Conservation (phyloP, 2,797 vertebrate genomes). For the Mormyrops boulengeri region DNA sequence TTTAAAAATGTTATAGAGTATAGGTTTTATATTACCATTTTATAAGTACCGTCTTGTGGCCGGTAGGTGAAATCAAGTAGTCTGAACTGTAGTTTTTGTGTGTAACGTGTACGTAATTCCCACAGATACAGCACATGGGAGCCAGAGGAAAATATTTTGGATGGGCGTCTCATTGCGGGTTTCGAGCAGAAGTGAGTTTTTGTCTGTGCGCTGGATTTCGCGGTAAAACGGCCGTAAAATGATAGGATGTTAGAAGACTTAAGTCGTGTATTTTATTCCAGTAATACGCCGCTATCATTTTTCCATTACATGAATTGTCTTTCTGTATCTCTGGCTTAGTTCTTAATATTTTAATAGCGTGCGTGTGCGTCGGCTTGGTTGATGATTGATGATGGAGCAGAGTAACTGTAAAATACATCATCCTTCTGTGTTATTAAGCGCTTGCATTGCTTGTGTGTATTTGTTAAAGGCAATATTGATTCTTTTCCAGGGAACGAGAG, state of each 20-base stretch:
- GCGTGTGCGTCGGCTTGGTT: not conserved
- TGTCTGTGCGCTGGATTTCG: not conserved
- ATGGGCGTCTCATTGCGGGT: constrained; percentile 72
- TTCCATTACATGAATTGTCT: not conserved
- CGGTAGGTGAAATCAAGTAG: not conserved
- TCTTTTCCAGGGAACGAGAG: constrained; percentile 67
- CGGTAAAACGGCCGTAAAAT: not conserved
- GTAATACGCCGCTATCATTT: not conserved
- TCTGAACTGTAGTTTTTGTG: not conserved
- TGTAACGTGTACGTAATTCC: not conserved
- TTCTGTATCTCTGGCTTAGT: not conserved
- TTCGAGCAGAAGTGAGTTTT: constrained; percentile 76
- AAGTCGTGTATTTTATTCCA: not conserved
- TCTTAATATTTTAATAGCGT: not conserved
- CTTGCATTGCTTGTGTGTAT: not conserved
- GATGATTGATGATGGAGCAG: not conserved
- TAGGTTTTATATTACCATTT: not conserved
- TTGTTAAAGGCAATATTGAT: constrained; percentile 12
- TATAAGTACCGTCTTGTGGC: not conserved
- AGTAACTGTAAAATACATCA: not conserved
- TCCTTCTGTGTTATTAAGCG: not conserved
- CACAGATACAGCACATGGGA: constrained; percentile 80
- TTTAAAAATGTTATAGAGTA: not conserved
- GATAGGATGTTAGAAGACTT: not conserved
- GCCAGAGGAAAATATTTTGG: constrained; percentile 79